Percentiles rank a stretch among this genome's conserved stretches.
phyloP scores from a whole-genome alignment of 2,797 vertebrate species.

The Xiphophorus birchmanni region DNA sequence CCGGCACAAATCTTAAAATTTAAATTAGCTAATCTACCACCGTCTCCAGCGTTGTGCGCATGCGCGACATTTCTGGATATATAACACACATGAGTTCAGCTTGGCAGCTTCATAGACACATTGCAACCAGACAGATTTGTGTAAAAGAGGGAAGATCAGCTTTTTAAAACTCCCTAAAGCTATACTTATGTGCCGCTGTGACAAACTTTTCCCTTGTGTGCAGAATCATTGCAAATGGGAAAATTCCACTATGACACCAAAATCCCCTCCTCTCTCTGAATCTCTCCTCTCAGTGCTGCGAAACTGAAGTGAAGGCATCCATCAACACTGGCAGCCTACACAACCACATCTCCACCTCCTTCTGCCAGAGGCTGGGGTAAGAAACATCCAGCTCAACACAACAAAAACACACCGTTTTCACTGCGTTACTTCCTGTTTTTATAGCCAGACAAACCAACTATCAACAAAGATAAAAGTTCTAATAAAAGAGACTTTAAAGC shows the following conservation, averaged over 20 bases:
- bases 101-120: slow-evolving; percentile 22
- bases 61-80: too few relatives aligned
- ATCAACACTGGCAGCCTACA: slow-evolving; percentile 88
- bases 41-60: too few relatives aligned
- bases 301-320: slow-evolving; percentile 83
- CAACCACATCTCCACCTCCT: slow-evolving; percentile 88
- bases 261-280: slow-evolving; percentile 23
- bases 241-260: slow-evolving; percentile 35
- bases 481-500: not conserved
- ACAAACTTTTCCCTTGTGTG: slow-evolving; percentile 34
- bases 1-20: too few relatives aligned
- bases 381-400: not conserved
- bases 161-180: slow-evolving; percentile 23
- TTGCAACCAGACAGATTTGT: slow-evolving; percentile 13
- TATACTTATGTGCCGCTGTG: slow-evolving; percentile 25
- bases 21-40: too few relatives aligned
- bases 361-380: slow-evolving; percentile 89
- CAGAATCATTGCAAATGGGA: slow-evolving; percentile 20
- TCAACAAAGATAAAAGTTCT: not conserved
- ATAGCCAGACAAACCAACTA: not conserved
- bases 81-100: not conserved
- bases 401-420: not conserved
- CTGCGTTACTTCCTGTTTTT: not conserved
- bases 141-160: slow-evolving; percentile 20
- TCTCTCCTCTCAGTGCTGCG: slow-evolving; percentile 81